Conservation (phyloP, 2,888 invertebrate genomes). For the Hipparchia semele region DNA sequence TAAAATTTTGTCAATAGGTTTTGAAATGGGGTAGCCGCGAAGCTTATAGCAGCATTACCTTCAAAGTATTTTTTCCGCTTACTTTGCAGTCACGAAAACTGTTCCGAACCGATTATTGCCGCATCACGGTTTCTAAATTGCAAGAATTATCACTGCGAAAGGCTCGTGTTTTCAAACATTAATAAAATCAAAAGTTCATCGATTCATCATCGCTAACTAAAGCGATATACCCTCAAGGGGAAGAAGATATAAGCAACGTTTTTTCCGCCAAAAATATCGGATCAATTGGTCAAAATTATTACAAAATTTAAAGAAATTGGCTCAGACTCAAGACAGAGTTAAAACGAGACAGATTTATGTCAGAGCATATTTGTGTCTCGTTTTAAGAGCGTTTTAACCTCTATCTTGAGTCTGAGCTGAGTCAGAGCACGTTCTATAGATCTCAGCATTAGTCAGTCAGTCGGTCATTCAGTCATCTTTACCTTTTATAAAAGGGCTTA, state of each 20-base stretch:
- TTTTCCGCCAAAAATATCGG: neutral
- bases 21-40: no score
- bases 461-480: no score
- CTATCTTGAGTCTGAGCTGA: no score
- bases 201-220: slow-evolving; percentile 16
- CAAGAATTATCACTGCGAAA: slow-evolving; percentile 28
- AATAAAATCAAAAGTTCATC: slow-evolving; percentile 17
- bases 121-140: slow-evolving; percentile 29
- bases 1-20: no score
- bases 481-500: no score
- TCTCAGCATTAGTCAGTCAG: no score
- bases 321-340: no score
- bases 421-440: neutral
- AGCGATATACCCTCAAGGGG: neutral
- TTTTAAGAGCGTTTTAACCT: no score
- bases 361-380: no score
- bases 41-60: no score
- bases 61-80: neutral
- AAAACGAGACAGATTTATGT: no score
- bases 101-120: neutral
- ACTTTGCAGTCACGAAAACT: slow-evolving; percentile 10
- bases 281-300: slow-evolving; percentile 2
- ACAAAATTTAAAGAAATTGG: neutral
- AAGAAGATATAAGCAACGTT: neutral
- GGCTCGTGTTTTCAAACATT: slow-evolving; percentile 33